Evolutionary conservation across 2,888 invertebrate species (phyloP), one percentile per base, ranked within the genome.

Genomic region (Thyatira batis): DNA sequence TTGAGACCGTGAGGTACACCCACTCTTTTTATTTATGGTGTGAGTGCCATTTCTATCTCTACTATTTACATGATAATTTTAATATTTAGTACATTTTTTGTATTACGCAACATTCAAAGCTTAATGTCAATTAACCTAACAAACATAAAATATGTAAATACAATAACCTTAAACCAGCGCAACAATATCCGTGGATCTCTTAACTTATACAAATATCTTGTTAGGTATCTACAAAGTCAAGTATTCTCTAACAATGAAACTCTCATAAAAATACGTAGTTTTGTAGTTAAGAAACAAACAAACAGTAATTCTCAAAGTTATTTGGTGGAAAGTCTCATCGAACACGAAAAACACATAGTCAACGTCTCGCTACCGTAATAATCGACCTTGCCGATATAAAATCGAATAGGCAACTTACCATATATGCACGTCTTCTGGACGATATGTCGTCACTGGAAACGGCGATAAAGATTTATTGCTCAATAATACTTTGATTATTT

Each of bases 401-500:
- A 71, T 52, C 65, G 58, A 69, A 78, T 77, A 69, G 77, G 73
- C 76, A 84, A 80, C 80, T 86, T 81, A 81, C 80, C 80, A 83
- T 85, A 86, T 83, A 84, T 87, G 87, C 85, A 82, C 84, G 77
- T 81, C 82, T 80, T 78, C 78, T 61, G 57, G 66, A 66, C 64
- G 65, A 71, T 73, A 79, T 77, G 71, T 70, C 67, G 65, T 64
- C 73, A 63, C 72, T 58, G 76, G 76, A 80, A 80, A 79, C 70
- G 76, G 73, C 70, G 84, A 87, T 89, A 89, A 85, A 87, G 87
- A 89, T 88, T 89, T 89, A 89, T 83, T 76, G 74, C 77, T 78
- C 85, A 84, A 89, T 89, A 88, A 89, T 85, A 84, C 85, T 88
- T 86, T 87, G 87, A 87, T 87, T 85, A 88, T 87, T 83, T 85